Conservation (phyloP, 2,113 vertebrate species). For the Nannobrachium achirus region DNA sequence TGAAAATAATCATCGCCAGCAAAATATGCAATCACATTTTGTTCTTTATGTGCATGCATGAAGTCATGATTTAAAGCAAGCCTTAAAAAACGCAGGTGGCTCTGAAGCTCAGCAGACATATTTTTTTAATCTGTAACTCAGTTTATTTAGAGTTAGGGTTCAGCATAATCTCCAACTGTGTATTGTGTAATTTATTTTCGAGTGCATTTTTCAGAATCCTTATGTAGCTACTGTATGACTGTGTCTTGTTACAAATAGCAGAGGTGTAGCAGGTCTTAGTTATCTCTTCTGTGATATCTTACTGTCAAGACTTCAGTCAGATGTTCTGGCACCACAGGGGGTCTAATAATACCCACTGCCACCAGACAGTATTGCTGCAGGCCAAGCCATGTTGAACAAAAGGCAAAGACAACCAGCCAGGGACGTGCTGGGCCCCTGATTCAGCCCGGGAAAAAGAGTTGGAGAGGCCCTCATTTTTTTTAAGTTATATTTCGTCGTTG, state of each 20-base stretch:
- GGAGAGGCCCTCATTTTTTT: too few species aligned
- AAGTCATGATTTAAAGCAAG: neutral
- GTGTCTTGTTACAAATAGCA: neutral
- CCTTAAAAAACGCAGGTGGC: neutral
- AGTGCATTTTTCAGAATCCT: too few species aligned
- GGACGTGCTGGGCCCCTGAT: too few species aligned
- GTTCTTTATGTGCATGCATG: neutral
- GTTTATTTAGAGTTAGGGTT: neutral
- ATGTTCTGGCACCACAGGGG: neutral
- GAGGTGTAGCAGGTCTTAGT: neutral
- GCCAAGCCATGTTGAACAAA: conserved; percentile 25
- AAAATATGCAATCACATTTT: neutral
- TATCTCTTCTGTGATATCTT: too few species aligned
- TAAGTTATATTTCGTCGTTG: too few species aligned
- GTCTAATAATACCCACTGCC: conserved; percentile 5
- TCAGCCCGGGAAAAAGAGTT: too few species aligned
- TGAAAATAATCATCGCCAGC: neutral
- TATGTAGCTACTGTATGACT: too few species aligned
- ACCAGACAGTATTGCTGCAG: conserved; percentile 13
- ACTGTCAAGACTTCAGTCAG: too few species aligned
- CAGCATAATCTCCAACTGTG: too few species aligned
- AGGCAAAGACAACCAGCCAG: conserved; percentile 38
- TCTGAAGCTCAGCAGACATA: too few species aligned
- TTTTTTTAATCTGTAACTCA: neutral
- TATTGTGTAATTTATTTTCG: too few species aligned